These are phyloP conservation scores for Sterna hirundo DNA, from an alignment of 2,113 vertebrate genomes.

Conservation along the genomic window DNA sequence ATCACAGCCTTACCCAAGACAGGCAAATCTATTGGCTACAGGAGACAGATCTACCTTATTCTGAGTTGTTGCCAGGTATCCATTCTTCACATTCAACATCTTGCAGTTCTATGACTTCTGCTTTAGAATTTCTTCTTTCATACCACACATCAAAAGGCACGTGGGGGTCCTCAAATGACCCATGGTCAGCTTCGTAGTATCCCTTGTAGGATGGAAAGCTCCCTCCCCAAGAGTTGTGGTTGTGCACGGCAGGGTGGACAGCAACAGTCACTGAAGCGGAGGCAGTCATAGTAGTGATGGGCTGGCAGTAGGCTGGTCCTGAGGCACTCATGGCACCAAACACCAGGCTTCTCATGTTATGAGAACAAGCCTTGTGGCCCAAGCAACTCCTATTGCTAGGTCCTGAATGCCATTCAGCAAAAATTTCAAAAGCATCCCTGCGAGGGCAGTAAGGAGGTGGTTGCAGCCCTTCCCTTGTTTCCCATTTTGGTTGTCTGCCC, in stretches of 20 bases:
- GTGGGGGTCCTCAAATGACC: slow-evolving; percentile 86
- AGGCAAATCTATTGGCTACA: not conserved
- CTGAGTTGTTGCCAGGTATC: slow-evolving; percentile 64
- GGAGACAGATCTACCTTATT: slow-evolving; percentile 77
- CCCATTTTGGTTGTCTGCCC: slow-evolving; percentile 77
- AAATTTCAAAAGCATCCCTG: slow-evolving; percentile 89
- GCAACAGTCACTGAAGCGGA: slow-evolving; percentile 94
- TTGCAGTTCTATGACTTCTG: slow-evolving; percentile 89
- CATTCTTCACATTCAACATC: slow-evolving; percentile 88
- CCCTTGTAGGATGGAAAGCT: slow-evolving; percentile 74
- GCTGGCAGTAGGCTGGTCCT: slow-evolving; percentile 81
- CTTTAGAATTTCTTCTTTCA: slow-evolving; percentile 75
- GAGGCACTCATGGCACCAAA: slow-evolving; percentile 72
- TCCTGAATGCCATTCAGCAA: slow-evolving; percentile 79
- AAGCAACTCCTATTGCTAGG: slow-evolving; percentile 76
- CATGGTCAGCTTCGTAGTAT: slow-evolving; percentile 72
- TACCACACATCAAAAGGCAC: slow-evolving; percentile 82
- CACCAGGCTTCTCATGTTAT: slow-evolving; percentile 73
- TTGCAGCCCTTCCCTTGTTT: slow-evolving; percentile 66
- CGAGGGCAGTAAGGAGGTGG: slow-evolving; percentile 82
- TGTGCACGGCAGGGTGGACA: slow-evolving; percentile 80
- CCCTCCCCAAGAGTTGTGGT: slow-evolving; percentile 68
- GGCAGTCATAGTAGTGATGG: slow-evolving; percentile 92
- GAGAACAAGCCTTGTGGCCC: slow-evolving; percentile 72
- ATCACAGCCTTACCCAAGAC: not conserved